Base-by-base conservation (phyloP, 2,888 invertebrate genomes). In the Machimus atricapillus region DNA sequence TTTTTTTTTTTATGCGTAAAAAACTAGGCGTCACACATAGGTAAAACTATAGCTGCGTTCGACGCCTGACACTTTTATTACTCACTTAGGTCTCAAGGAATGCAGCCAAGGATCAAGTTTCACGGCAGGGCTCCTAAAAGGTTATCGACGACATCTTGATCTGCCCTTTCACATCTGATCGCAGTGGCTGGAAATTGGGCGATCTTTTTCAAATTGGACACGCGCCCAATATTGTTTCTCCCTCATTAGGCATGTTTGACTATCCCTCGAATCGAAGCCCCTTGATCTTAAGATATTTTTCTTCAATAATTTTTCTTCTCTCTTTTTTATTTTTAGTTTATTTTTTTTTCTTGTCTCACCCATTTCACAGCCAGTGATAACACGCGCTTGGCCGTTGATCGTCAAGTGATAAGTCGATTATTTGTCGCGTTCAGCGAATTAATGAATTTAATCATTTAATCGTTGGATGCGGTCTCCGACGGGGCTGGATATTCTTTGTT, bases 141-240 rank as follows among this genome's bases (percentile, higher is more conserved):
- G 58, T 83, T 83, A 83, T 83, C 82, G 23, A 3, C 19, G 14
- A 27, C 37, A 83, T 58, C 27, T 58, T 40, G 58, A 83, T 83
- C 82, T 83, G 66, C 58, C 46, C 40, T 66, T 83, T 12, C n/a
- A 40, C 19, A 58, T 66, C 40, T 40, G 66, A 83, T 66, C 82
- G 40, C 40, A 27, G 79, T 52, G 31, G 52, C n/a, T 40, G 66
- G 27, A 83, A 83, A 40, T 58, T 58, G 66, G 34, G 23, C 19
- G 40, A 66, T 58, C 31, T 66, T 83, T 66, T 66, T 83, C 37
- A 37, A 83, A 83, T 66, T 83, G 34, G 82, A 66, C 82, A 83
- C 82, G 82, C 82, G 82, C 66, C 66, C 37, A 66, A 66, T 40
- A 83, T 66, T 79, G 79, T 79, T 79, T 46, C 79, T 40, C 23